These are phyloP conservation scores for Chromis chromis DNA, from an alignment of 2,797 vertebrate genomes.

Conservation along the genomic window DNA sequence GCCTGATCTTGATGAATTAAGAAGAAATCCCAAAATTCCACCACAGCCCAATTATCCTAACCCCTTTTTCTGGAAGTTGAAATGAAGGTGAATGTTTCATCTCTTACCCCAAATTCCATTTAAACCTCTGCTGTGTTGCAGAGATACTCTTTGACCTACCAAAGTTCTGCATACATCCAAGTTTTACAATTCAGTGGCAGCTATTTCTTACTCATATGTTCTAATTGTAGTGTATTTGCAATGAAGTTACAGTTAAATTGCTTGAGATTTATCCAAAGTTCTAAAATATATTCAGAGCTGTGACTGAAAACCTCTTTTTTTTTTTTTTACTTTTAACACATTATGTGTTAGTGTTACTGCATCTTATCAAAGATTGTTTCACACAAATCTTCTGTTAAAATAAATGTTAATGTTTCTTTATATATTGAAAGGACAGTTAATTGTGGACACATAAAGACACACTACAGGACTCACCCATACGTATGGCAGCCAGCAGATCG, in stretches of 20 bases:
- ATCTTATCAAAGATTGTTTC: background rate
- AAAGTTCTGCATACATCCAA: background rate
- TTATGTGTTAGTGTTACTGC: background rate
- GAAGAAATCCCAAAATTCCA: background rate
- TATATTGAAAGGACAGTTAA: too few species aligned
- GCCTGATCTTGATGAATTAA: background rate
- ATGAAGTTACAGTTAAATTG: background rate
- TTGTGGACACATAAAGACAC: background rate
- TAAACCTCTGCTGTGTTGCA: background rate
- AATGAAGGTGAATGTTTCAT: background rate
- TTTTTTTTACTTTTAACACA: background rate
- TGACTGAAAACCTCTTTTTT: background rate
- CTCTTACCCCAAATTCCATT: background rate
- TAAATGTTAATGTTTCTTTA: background rate
- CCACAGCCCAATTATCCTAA: background rate
- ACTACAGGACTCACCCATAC: constrained; percentile 89
- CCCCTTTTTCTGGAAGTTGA: background rate
- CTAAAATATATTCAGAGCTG: background rate
- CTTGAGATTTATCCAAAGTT: too few species aligned
- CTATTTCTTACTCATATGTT: background rate
- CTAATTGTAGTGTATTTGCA: background rate
- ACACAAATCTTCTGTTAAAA: background rate
- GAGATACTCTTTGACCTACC: background rate
- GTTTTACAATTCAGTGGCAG: background rate
- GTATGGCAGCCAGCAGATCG: constrained; percentile 95